Base-by-base conservation (phyloP, 2,113 vertebrate species). In the Albula goreensis region DNA sequence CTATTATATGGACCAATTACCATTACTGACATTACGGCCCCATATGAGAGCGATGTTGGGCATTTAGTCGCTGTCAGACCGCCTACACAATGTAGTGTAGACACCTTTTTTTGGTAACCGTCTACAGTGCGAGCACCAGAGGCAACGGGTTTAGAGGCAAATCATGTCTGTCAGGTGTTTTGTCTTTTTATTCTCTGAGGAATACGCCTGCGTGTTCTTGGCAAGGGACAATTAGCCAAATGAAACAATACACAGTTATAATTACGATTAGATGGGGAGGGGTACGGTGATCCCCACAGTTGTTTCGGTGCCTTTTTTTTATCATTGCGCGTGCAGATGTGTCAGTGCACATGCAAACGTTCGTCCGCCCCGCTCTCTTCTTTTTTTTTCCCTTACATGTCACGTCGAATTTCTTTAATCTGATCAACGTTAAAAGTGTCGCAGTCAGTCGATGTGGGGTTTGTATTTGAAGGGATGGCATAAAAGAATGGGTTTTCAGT, bases 61-160 rank as follows among this genome's bases (percentile, higher is more conserved):
- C 88, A 88, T 85, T 41, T 86, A 83, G 80, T 79, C 78, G 84
- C 88, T 70, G 50, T 85, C 25, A 56, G 86, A 87, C 87, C 85
- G 87, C 57, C 57, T 15, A 83, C 31, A 60, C 56, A 49, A 56
- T 12, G 12, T 12, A 5, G 13, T 19, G 13, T n/a, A 70, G 63
- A 70, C 63, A 22, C 63, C 19, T 70, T 70, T 22, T 22, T 9
- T 13, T 25, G 13, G 63, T 13, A 7, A 17, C 22, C 53, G 53
- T 70, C 19, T 70, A 22, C 19, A 17, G 4, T n/a, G 63, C 63
- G 22, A 19, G 19, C 25, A 78, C 77, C 9, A 78, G 25, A 31
- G 25, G n/a, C 17, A 25, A 77, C 22, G 31, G 77, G 48, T 78
- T 78, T 78, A 31, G 8, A 78, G 77, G 41, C 31, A 78, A 49